These are phyloP conservation scores for Tipula confusa DNA, from an alignment of 2,888 invertebrate species.

Conservation along the genomic window DNA sequence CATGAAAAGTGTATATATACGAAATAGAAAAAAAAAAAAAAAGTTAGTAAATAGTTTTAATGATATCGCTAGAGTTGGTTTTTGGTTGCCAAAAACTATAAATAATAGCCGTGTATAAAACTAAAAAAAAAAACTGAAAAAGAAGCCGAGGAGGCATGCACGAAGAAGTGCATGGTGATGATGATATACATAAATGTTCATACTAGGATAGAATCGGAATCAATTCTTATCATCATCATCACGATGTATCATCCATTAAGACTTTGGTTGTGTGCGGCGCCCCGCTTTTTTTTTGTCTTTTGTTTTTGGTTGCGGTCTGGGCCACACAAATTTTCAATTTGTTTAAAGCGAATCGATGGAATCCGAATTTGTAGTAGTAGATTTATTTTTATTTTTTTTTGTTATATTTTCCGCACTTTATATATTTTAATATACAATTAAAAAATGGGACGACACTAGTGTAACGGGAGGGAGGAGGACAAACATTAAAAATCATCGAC, in stretches of 20 bases:
- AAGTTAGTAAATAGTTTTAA: conserved; percentile 16
- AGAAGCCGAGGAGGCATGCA: not conserved
- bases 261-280: not conserved
- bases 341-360: conserved; percentile 3
- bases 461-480: too few relatives aligned
- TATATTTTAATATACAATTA: not conserved
- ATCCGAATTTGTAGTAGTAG: conserved; percentile 25
- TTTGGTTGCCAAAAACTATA: conserved; percentile 13
- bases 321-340: not conserved
- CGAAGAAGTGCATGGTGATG: not conserved
- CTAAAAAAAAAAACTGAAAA: too few relatives aligned
- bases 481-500: conserved; percentile 36
- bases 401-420: not conserved
- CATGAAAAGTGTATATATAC: not conserved
- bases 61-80: not conserved
- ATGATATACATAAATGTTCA: too few relatives aligned
- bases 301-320: not conserved
- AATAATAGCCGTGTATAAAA: not conserved
- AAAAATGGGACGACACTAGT: not conserved
- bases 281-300: too few relatives aligned
- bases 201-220: not conserved
- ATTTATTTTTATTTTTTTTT: too few relatives aligned
- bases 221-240: not conserved
- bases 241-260: not conserved
- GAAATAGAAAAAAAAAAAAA: too few relatives aligned